Evolutionary conservation across 2,888 invertebrate genomes (phyloP).

Genomic region (Labia minor): DNA sequence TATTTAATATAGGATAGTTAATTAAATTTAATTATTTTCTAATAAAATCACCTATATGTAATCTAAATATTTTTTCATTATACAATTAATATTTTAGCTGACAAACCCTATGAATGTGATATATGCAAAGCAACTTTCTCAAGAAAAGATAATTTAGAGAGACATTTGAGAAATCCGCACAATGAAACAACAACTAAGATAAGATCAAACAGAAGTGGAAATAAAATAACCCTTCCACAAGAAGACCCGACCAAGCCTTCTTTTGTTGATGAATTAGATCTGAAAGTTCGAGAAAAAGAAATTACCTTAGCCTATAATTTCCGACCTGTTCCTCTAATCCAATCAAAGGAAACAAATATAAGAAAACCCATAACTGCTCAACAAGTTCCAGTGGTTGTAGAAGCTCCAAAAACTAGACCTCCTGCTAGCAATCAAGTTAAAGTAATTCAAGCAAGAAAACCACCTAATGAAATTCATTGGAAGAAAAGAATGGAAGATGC

Average conservation of each 20-base stretch:
- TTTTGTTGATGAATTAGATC: neutral
- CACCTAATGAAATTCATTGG: neutral
- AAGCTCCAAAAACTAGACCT: neutral
- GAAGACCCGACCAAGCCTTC: neutral
- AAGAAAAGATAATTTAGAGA: constrained; percentile 64
- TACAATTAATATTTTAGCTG: constrained; percentile 50
- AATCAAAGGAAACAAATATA: neutral
- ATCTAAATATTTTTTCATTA: too few species aligned
- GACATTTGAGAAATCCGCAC: constrained; percentile 68
- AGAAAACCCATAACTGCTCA: neutral
- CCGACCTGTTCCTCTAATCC: neutral
- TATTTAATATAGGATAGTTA: too few species aligned
- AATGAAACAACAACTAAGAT: constrained; percentile 35
- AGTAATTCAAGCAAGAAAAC: neutral
- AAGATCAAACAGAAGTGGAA: neutral
- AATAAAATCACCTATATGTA: too few species aligned
- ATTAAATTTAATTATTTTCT: too few species aligned
- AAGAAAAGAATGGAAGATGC: neutral
- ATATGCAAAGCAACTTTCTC: constrained; percentile 59
- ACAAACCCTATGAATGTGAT: constrained; percentile 57
- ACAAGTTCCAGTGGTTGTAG: neutral
- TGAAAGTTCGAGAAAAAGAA: neutral
- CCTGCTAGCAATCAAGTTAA: constrained; percentile 1
- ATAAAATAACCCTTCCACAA: neutral
- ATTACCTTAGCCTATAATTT: neutral